Evolutionary conservation across 2,888 invertebrate species (phyloP).

Genomic region (Ectemnius cavifrons): DNA sequence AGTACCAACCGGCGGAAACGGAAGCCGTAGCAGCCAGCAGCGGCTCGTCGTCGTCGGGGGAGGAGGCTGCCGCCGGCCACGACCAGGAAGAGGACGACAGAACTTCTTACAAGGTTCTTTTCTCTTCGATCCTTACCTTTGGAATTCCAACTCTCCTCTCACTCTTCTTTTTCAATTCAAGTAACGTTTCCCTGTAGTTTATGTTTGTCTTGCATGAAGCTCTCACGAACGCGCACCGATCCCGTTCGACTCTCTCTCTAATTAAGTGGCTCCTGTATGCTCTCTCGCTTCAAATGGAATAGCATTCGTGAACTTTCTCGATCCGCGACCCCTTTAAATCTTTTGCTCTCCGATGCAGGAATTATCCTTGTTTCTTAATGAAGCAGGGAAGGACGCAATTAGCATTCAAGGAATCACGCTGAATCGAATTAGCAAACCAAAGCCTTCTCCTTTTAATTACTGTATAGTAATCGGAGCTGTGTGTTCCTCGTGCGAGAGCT

Average conservation of each 20-base stretch:
- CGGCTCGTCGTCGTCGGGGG: slow-evolving; percentile 43
- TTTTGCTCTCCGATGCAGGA: too few relatives aligned
- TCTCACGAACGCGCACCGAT: neutral
- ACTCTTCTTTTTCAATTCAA: too few relatives aligned
- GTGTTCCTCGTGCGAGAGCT: slow-evolving; percentile 17
- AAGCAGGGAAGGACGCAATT: slow-evolving; percentile 24
- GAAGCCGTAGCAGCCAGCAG: slow-evolving; percentile 51
- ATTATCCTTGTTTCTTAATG: too few relatives aligned
- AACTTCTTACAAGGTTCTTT: slow-evolving; percentile 62
- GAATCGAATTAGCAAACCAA: slow-evolving; percentile 36
- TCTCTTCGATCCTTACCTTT: neutral
- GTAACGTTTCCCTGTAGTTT: too few relatives aligned
- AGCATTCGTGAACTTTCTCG: slow-evolving; percentile 23
- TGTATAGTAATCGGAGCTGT: slow-evolving; percentile 8
- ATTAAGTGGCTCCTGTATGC: slow-evolving; percentile 36
- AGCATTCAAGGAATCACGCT: slow-evolving; percentile 44
- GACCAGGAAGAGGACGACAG: slow-evolving; percentile 61
- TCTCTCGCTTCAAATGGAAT: slow-evolving; percentile 41
- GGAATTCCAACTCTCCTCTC: too few relatives aligned
- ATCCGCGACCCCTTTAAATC: neutral
- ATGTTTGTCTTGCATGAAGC: too few relatives aligned
- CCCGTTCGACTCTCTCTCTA: slow-evolving; percentile 29
- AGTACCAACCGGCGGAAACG: slow-evolving; percentile 61
- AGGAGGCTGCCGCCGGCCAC: slow-evolving; percentile 41
- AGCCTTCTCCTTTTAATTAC: slow-evolving; percentile 44